These are phyloP conservation scores for Epistrophe grossulariae DNA, from an alignment of 2,888 invertebrate genomes.

Conservation along the genomic window DNA sequence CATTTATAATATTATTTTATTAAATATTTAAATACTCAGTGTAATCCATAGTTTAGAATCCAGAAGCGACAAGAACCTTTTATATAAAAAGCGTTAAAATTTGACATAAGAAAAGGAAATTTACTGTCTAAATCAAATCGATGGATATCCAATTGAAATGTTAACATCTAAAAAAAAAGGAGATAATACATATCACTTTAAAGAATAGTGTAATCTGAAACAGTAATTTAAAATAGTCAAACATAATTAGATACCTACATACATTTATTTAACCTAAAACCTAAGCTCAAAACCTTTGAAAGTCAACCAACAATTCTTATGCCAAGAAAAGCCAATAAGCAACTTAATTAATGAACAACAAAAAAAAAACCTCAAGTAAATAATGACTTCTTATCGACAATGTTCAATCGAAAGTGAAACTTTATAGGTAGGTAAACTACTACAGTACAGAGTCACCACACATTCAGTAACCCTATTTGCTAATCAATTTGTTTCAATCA, in stretches of 20 bases:
- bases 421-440: neutral
- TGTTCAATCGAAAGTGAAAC: slow-evolving; percentile 32
- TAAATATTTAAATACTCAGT: no score
- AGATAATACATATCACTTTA: no score
- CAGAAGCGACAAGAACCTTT: no score
- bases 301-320: slow-evolving; percentile 14
- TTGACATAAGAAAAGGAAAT: no score
- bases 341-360: slow-evolving; percentile 23
- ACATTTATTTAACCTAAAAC: neutral
- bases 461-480: slow-evolving; percentile 44
- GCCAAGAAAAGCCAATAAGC: neutral
- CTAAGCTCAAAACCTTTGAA: slow-evolving; percentile 12
- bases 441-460: neutral
- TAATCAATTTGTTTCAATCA: slow-evolving; percentile 69
- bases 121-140: no score
- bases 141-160: no score
- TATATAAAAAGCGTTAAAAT: no score
- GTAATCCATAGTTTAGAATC: no score
- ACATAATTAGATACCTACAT: neutral
- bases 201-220: no score
- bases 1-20: no score
- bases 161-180: no score
- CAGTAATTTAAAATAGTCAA: neutral
- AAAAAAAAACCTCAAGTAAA: neutral
- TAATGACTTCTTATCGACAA: slow-evolving; percentile 1